phyloP scores from a whole-genome alignment of 2,113 vertebrate genomes.

The Procavia capensis region DNA sequence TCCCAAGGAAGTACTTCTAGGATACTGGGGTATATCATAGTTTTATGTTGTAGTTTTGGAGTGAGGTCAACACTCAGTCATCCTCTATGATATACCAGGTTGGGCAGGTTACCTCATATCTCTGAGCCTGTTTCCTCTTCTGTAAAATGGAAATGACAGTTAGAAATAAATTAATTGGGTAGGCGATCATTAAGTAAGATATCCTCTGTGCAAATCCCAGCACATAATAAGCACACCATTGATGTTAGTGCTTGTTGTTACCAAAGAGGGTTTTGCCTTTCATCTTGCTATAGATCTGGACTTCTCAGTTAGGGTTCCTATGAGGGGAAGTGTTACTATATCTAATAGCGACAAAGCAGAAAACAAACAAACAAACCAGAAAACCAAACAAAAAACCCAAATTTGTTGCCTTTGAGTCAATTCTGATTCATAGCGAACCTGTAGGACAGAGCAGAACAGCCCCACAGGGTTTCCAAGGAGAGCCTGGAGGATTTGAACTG shows the following conservation, averaged over 20 bases:
- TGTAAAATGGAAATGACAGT: conserved; percentile 27
- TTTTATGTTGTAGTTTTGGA: not conserved
- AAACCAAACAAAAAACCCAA: no score
- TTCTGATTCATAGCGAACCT: no score
- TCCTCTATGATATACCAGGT: not conserved
- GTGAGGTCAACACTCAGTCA: not conserved
- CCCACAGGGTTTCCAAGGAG: no score
- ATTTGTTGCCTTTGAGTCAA: no score
- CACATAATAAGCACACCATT: not conserved
- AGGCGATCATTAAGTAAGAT: not conserved
- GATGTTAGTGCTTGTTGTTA: not conserved
- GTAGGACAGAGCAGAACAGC: no score
- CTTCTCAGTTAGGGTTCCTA: not conserved
- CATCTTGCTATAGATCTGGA: not conserved
- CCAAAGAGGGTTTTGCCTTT: not conserved
- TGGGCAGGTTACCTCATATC: not conserved
- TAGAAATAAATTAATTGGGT: not conserved
- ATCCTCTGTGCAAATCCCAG: not conserved
- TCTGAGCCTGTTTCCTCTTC: not conserved
- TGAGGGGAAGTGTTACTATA: not conserved
- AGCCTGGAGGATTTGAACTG: no score
- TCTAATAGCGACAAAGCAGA: no score
- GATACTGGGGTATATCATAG: not conserved
- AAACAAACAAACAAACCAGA: no score
- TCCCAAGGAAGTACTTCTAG: not conserved